Conservation (phyloP, 2,113 vertebrate genomes). For the Rhabdomys dilectus region DNA sequence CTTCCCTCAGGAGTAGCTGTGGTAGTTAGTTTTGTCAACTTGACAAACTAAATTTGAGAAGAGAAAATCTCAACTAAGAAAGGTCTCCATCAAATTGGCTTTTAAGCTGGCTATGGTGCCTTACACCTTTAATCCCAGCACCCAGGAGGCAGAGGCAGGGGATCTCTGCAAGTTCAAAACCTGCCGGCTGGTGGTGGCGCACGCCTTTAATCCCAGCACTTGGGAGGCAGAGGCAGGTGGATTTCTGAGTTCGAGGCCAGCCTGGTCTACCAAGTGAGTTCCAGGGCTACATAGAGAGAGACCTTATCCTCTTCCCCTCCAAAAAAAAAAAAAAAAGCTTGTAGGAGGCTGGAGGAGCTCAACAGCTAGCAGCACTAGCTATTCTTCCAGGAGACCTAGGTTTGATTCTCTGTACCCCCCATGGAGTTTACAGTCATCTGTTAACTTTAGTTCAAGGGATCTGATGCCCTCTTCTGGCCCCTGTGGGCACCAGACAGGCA, state of each 20-base stretch:
- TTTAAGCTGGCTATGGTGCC: not conserved
- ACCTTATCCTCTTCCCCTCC: not conserved
- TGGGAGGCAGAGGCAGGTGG: too few relatives aligned
- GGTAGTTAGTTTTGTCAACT: not conserved
- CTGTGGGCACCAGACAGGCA: not conserved
- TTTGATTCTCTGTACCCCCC: not conserved
- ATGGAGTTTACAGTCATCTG: not conserved
- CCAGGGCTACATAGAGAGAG: not conserved
- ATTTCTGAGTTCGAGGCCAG: too few relatives aligned
- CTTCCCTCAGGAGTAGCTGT: not conserved
- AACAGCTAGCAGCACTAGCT: not conserved
- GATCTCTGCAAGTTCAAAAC: not conserved
- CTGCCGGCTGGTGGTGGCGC: too few relatives aligned
- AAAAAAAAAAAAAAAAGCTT: not conserved
- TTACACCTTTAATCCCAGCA: not conserved
- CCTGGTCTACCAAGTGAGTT: not conserved
- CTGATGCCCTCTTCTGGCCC: not conserved
- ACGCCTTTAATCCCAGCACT: too few relatives aligned
- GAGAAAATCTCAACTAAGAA: not conserved
- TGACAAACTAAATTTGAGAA: not conserved
- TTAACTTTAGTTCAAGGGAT: not conserved
- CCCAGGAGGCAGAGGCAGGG: not conserved
- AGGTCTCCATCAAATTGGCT: not conserved
- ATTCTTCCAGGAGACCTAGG: not conserved
- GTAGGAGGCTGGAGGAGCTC: not conserved